Conservation (phyloP, 2,113 vertebrate genomes). For the Plestiodon gilberti region DNA sequence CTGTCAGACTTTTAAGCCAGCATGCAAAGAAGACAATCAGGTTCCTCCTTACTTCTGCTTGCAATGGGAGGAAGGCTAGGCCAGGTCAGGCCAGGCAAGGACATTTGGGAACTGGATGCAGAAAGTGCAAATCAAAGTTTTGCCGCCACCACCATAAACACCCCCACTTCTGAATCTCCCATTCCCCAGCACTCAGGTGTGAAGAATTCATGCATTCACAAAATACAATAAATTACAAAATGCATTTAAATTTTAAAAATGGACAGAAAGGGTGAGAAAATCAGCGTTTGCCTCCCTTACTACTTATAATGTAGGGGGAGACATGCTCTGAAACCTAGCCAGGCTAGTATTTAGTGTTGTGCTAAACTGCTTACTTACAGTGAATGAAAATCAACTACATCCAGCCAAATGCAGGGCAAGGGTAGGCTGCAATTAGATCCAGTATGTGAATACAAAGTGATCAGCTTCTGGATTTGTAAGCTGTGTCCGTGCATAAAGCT, state of each 20-base stretch:
- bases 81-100: too few relatives aligned
- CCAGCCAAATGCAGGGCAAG: background rate
- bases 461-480: background rate
- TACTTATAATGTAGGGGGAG: background rate
- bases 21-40: too few relatives aligned
- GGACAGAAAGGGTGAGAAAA: background rate
- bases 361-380: too few relatives aligned
- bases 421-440: background rate
- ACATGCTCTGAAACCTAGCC: background rate
- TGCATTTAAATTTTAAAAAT: background rate
- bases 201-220: background rate
- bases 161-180: background rate
- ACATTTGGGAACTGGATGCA: too few relatives aligned
- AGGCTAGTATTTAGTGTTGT: too few relatives aligned
- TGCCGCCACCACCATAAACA: background rate
- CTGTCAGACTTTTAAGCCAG: too few relatives aligned
- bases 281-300: background rate
- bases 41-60: too few relatives aligned
- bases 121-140: too few relatives aligned
- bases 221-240: background rate
- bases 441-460: background rate
- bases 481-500: background rate
- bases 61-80: too few relatives aligned
- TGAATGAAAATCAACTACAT: background rate
- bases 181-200: background rate